Evolutionary conservation across 2,797 vertebrate genomes (phyloP), one percentile per base, ranked within the genome.

Genomic region (Lithobates sylvaticus): DNA sequence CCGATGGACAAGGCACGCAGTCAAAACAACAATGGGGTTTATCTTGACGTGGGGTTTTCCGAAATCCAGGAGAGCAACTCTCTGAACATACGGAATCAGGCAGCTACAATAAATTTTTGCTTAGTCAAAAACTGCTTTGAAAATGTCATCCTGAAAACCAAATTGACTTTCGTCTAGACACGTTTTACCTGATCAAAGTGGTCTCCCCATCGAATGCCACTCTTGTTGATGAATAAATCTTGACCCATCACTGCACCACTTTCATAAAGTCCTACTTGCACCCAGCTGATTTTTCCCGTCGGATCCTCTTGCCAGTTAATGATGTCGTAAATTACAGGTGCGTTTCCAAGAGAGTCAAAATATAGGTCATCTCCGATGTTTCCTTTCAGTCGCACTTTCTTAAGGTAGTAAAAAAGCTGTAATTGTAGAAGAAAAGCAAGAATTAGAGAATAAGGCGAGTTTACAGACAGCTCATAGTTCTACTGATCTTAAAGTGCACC

Each of bases 21-120:
- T 94, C 93, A 58, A 94, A 95, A 84, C 95, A 96, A 79, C 94
- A 95, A 9, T 89, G 88, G 7, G 94, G 92, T 21, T 91, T 23
- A 0, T 91, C 92, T 54, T 91, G 92, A 74, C 73, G 91, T 61
- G 89, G 88, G 44, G 91, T 91, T 86, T 90, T 91, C 23, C 93
- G 92, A 54, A 92, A 93, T 1, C 94, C 94, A 73, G 91, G 88
- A 18, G 54, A 88, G 81, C 95, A 96, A 78, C 88, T 91, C 79
- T 92, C 90, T 76, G 94, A 95, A 88, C 94, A 95, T 26, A 92
- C 88, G 69, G 95, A 95, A 67, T 0, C 50, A 2, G 94, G 93
- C 0, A 89, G 88, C 95, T 95, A 83, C 72, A 68, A 7, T 8
- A 36, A 10, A 21, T 8, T 50, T 39, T 76, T 29, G 10, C 15